These are phyloP conservation scores for Protophormia terraenovae DNA, from an alignment of 2,888 invertebrate species.

Conservation along the genomic window DNA sequence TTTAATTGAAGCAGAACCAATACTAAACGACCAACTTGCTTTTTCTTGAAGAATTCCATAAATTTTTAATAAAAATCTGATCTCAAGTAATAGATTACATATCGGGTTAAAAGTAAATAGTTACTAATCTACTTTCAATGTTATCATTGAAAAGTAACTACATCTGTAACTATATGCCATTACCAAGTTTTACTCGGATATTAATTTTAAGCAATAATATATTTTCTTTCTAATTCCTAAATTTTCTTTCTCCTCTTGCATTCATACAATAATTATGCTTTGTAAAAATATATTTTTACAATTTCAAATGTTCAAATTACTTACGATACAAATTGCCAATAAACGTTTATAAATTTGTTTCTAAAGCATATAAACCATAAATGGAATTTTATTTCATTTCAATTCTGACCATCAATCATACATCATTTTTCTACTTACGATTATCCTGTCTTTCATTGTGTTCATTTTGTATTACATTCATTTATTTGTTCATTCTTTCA, in stretches of 20 bases:
- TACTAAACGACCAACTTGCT: too few species aligned
- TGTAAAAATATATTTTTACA: neutral
- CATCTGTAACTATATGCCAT: too few species aligned
- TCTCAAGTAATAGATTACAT: too few species aligned
- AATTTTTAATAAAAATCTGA: too few species aligned
- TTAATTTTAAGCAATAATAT: too few species aligned
- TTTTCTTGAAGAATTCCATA: too few species aligned
- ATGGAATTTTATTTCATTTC: constrained; percentile 28
- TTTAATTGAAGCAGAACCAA: too few species aligned
- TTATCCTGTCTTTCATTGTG: constrained; percentile 31
- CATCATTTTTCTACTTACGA: constrained; percentile 28
- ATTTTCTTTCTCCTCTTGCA: neutral
- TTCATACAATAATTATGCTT: neutral
- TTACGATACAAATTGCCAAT: constrained; percentile 27
- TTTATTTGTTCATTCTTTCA: neutral
- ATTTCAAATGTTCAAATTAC: constrained; percentile 1
- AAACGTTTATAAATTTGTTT: constrained; percentile 16
- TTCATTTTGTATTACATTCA: constrained; percentile 19
- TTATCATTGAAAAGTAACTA: too few species aligned
- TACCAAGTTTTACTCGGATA: too few species aligned
- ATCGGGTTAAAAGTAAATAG: too few species aligned
- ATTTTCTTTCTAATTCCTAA: neutral
- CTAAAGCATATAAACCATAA: constrained; percentile 5
- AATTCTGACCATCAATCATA: constrained; percentile 51
- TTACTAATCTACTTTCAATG: too few species aligned